These are phyloP conservation scores for Globia sparganii DNA, from an alignment of 2,888 invertebrate species.

Conservation along the genomic window DNA sequence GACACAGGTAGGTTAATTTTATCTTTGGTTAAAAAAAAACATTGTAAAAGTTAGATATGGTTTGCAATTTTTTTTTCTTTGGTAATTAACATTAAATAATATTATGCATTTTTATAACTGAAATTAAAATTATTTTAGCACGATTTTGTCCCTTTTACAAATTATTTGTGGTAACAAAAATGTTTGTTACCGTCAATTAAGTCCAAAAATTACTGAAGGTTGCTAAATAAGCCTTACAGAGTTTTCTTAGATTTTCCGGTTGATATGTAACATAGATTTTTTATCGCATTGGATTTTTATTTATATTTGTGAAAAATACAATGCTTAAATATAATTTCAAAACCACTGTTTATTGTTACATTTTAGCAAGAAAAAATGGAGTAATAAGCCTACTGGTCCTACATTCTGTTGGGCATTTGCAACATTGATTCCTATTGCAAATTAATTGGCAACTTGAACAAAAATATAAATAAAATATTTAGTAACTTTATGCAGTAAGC, in stretches of 20 bases:
- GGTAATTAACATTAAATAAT: not conserved
- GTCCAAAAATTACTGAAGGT: not conserved
- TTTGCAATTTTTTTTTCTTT: not conserved
- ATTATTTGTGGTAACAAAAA: not conserved
- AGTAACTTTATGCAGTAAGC: not conserved
- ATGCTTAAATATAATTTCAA: not conserved
- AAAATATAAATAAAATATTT: not conserved
- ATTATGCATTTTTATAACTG: not conserved
- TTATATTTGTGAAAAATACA: not conserved
- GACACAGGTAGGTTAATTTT: constrained; percentile 57
- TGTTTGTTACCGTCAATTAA: not conserved
- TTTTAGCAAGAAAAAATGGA: not conserved
- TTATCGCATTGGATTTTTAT: not conserved
- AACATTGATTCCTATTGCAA: not conserved
- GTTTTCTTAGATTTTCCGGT: not conserved
- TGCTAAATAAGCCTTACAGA: not conserved
- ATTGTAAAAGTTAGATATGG: not conserved
- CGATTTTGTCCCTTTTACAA: not conserved
- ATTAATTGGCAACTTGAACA: not conserved
- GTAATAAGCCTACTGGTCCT: not conserved
- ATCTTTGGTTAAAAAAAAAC: constrained; percentile 11
- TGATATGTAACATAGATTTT: not conserved
- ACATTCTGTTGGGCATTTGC: not conserved
- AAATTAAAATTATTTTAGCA: not conserved
- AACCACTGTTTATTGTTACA: not conserved